Conservation (phyloP, 2,888 invertebrate genomes). For the Molorchus minor region DNA sequence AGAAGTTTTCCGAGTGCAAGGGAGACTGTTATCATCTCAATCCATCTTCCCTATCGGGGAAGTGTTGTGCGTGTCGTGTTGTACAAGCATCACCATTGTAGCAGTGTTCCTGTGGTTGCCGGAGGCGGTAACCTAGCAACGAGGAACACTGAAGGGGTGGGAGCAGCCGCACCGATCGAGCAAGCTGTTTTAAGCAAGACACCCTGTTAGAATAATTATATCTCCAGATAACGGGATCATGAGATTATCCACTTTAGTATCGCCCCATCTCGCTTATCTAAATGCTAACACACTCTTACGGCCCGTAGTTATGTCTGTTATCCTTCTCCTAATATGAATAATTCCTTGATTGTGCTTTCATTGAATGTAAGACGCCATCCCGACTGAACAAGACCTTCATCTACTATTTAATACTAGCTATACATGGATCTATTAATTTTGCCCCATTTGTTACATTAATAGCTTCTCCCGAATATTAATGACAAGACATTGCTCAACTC, state of each 20-base stretch:
- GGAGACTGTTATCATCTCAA: constrained; percentile 60
- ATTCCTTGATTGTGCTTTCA: constrained; percentile 26
- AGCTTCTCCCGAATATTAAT: constrained; percentile 15
- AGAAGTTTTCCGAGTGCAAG: constrained; percentile 44
- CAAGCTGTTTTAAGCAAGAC: constrained; percentile 65
- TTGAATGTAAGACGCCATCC: constrained; percentile 21
- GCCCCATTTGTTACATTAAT: constrained; percentile 15
- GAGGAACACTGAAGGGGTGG: constrained; percentile 45
- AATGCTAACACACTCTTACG: constrained; percentile 57
- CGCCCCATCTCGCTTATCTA: constrained; percentile 60
- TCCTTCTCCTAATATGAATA: constrained; percentile 30
- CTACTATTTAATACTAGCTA: constrained; percentile 16
- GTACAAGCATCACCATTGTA: constrained; percentile 64
- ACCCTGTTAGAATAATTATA: constrained; percentile 65
- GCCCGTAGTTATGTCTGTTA: constrained; percentile 51
- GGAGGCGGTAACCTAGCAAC: constrained; percentile 63
- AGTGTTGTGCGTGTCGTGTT: constrained; percentile 63
- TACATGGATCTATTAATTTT: constrained; percentile 20
- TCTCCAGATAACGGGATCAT: constrained; percentile 64
- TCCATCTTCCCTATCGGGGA: constrained; percentile 59
- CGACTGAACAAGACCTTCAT: constrained; percentile 21
- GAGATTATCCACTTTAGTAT: constrained; percentile 63
- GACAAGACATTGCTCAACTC: constrained; percentile 1
- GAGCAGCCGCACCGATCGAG: constrained; percentile 56
- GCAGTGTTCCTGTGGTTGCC: constrained; percentile 63